phyloP scores from a whole-genome alignment of 2,888 invertebrate genomes.

The Eilema griseolum region DNA sequence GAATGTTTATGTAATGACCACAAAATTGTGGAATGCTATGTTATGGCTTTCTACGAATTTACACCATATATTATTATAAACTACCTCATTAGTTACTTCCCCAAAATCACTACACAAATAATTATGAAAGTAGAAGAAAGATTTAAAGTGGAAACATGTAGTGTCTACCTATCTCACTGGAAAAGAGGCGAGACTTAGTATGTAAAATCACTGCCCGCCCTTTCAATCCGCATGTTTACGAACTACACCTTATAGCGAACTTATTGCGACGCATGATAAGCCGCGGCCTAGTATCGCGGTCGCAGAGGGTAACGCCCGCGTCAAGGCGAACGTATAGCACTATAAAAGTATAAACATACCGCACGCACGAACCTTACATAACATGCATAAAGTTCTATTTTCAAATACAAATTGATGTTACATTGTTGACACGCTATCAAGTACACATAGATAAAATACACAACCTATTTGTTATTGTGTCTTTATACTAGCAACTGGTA shows the following conservation, averaged over 20 bases:
- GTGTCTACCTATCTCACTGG: no score
- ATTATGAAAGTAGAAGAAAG: no score
- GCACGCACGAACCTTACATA: conserved; percentile 68
- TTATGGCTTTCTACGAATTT: background rate
- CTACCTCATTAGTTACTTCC: background rate
- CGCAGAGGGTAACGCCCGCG: conserved; percentile 77
- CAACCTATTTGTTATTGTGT: background rate
- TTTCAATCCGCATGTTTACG: background rate
- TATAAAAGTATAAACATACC: conserved; percentile 64
- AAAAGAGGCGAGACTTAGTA: no score
- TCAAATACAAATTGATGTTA: conserved; percentile 51
- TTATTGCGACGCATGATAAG: conserved; percentile 62
- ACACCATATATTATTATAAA: background rate
- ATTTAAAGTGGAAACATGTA: no score
- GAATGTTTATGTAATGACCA: background rate
- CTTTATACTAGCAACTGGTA: background rate
- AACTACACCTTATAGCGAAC: conserved; percentile 18
- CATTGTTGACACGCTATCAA: conserved; percentile 28
- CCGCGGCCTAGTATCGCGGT: conserved; percentile 65
- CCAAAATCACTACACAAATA: no score
- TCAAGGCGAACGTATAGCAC: conserved; percentile 74
- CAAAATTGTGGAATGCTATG: background rate
- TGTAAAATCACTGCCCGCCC: background rate
- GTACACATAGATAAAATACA: background rate
- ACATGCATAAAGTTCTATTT: conserved; percentile 61